Evolutionary conservation across 2,888 invertebrate species (phyloP).

Genomic region (Acanthoscelides obtectus): DNA sequence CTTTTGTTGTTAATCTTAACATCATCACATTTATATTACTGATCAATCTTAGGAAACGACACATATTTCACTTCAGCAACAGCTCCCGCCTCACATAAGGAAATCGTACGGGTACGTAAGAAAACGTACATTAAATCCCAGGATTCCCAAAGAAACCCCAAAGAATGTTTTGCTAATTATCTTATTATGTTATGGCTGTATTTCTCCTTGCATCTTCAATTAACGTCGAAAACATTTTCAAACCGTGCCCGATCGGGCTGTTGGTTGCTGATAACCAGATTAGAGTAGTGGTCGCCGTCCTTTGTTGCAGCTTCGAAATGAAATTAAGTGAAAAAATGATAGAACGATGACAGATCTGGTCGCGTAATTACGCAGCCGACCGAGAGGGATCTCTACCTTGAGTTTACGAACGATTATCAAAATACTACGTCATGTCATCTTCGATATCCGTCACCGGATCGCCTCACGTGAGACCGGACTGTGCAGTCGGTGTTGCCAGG

Average conservation of each 20-base stretch:
- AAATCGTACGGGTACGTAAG: no score
- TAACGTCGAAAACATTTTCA: neutral
- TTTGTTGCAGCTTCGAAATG: slow-evolving; percentile 16
- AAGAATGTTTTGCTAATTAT: no score
- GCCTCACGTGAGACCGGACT: slow-evolving; percentile 6
- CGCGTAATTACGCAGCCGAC: slow-evolving; percentile 25
- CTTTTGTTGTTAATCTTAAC: no score
- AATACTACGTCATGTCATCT: slow-evolving; percentile 39
- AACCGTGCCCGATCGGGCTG: neutral
- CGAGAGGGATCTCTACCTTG: slow-evolving; percentile 24
- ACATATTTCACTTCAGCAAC: no score
- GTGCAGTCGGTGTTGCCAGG: slow-evolving; percentile 2
- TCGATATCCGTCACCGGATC: slow-evolving; percentile 29
- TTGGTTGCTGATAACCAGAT: neutral
- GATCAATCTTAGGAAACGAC: no score
- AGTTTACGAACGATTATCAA: slow-evolving; percentile 38
- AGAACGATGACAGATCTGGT: slow-evolving; percentile 32
- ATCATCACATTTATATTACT: no score
- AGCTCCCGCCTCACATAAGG: no score
- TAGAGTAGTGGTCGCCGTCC: neutral
- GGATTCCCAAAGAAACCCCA: no score
- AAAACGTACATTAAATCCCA: no score
- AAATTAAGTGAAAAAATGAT: slow-evolving; percentile 40
- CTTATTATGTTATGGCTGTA: neutral
- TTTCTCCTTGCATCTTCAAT: neutral